phyloP scores from a whole-genome alignment of 2,797 vertebrate species.

The Argentina silus region DNA sequence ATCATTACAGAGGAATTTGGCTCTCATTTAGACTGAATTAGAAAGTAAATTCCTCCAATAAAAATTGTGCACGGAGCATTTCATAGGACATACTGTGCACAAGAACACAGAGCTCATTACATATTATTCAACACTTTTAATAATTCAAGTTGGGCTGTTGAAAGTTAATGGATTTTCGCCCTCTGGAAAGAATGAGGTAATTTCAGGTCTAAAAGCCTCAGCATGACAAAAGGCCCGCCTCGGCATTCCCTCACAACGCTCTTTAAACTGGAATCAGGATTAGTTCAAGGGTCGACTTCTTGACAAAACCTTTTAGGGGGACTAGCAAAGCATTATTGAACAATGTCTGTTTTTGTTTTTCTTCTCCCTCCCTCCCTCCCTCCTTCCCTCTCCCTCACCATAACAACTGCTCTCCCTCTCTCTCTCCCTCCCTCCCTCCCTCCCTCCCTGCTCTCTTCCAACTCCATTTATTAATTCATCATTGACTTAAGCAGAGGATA shows the following conservation, averaged over 20 bases:
- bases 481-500: slow-evolving; percentile 26
- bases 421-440: slow-evolving; percentile 14
- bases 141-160: slow-evolving; percentile 55
- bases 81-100: slow-evolving; percentile 26
- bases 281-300: slow-evolving; percentile 43
- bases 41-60: slow-evolving; percentile 40
- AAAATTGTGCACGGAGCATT: slow-evolving; percentile 36
- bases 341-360: slow-evolving; percentile 30
- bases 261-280: slow-evolving; percentile 46
- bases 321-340: slow-evolving; percentile 35
- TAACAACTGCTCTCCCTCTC: not conserved
- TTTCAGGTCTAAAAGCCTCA: slow-evolving; percentile 49
- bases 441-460: slow-evolving; percentile 16
- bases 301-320: slow-evolving; percentile 39
- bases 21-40: slow-evolving; percentile 42
- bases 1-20: slow-evolving; percentile 50
- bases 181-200: slow-evolving; percentile 52
- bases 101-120: slow-evolving; percentile 29
- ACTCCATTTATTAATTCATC: slow-evolving; percentile 34
- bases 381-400: not conserved
- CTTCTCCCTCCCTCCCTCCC: not conserved
- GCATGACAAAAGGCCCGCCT: slow-evolving; percentile 38
- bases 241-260: slow-evolving; percentile 35
- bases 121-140: slow-evolving; percentile 52
- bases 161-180: slow-evolving; percentile 56